These are phyloP conservation scores for Apodemia zela DNA, from an alignment of 2,888 invertebrate species.

Conservation along the genomic window DNA sequence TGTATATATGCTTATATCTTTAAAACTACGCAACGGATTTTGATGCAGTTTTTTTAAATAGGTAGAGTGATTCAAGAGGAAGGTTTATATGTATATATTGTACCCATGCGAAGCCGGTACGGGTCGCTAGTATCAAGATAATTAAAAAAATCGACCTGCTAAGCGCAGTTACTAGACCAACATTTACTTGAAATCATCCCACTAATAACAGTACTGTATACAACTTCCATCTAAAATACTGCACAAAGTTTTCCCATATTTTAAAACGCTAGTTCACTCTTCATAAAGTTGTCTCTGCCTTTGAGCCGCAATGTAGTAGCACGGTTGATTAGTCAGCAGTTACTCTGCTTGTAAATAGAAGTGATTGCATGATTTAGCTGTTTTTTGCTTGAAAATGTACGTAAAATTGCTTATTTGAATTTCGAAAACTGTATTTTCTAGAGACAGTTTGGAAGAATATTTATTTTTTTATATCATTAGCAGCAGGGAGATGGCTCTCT, in stretches of 20 bases:
- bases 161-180: too few species aligned
- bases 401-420: not conserved
- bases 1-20: too few species aligned
- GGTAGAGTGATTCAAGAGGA: too few species aligned
- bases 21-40: too few species aligned
- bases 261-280: constrained; percentile 12
- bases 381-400: not conserved
- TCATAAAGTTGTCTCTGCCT: constrained; percentile 14
- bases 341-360: constrained; percentile 10
- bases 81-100: too few species aligned
- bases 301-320: not conserved
- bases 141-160: too few species aligned
- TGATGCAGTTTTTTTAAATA: too few species aligned
- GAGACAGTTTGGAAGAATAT: not conserved
- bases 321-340: constrained; percentile 13
- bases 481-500: too few species aligned
- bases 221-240: not conserved
- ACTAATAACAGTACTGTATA: not conserved
- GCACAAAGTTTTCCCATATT: constrained; percentile 11
- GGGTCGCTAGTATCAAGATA: too few species aligned
- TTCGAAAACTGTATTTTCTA: not conserved
- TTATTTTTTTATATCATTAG: too few species aligned
- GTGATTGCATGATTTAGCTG: constrained; percentile 5
- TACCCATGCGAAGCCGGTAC: too few species aligned
- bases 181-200: not conserved